Evolutionary conservation across 2,113 vertebrate species (phyloP).

Genomic region (Ondatra zibethicus): DNA sequence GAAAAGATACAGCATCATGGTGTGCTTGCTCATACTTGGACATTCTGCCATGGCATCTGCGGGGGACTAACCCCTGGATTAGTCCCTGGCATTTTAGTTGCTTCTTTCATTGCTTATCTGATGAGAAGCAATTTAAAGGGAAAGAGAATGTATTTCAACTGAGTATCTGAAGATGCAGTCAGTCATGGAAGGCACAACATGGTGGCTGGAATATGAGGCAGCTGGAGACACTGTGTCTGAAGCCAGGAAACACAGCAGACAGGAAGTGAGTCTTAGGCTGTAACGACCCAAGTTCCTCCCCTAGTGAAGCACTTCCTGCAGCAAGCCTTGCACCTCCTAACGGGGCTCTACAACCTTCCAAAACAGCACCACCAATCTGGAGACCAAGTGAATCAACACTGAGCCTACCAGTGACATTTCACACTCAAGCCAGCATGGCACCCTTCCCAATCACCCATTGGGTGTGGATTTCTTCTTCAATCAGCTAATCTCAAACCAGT

Average conservation of each 20-base stretch:
- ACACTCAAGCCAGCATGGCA: background rate
- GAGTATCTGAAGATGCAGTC: background rate
- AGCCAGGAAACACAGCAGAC: background rate
- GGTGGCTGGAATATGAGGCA: background rate
- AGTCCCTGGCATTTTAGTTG: background rate
- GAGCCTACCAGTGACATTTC: too few species aligned
- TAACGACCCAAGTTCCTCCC: background rate
- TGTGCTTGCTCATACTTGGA: background rate
- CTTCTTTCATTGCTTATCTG: background rate
- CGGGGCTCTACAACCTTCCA: background rate
- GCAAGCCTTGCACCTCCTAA: background rate
- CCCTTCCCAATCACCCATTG: background rate
- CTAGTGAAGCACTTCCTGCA: background rate
- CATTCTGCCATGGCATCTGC: background rate
- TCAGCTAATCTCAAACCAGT: background rate
- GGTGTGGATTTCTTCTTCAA: background rate
- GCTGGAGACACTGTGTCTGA: background rate
- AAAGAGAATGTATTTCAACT: background rate
- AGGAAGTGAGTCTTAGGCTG: background rate
- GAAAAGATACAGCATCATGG: background rate
- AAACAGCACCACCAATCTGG: background rate
- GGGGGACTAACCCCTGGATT: background rate
- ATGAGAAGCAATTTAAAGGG: background rate
- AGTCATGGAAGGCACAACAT: fast-evolving
- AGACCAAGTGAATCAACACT: background rate